Evolutionary conservation across 2,888 invertebrate genomes (phyloP), one percentile per base, ranked within the genome.

Genomic region (Cactoblastis cactorum): DNA sequence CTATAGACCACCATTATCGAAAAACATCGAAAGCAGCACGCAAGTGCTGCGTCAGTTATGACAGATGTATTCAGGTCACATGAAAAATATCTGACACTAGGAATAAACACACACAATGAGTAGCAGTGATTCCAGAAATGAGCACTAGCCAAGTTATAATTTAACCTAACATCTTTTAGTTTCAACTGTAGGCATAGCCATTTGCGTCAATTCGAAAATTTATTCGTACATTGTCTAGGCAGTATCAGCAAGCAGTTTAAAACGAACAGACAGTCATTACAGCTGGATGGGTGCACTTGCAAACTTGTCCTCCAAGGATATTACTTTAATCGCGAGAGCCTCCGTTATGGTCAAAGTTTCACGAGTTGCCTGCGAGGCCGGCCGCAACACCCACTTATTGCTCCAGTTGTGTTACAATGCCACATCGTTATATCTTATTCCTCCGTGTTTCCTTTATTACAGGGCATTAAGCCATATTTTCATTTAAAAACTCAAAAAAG

Each of bases 281-380:
- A 55, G 57, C 62, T 49, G 57, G 59, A 56, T 22, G 15, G 65
- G 61, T 69, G 71, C 67, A 71, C 55, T 59, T 57, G 54, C 64
- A 62, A 79, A 72, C 69, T 77, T 68, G 68, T 67, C 69, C 63
- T 60, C 50, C 63, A 59, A 62, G 67, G 74, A 71, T 77, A 81
- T 81, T 78, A 81, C 79, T 81, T 78, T 81, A 82, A 80, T 78
- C 79, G 53, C 49, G 62, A 71, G 77, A 73, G 75, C 76, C 76
- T 66, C 67, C 65, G 75, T 80, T 77, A 82, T 76, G 73, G 77
- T 63, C 72, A 61, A 81, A 80, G 74, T 82, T 82, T 71, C 61
- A 55, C 14, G 56, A 53, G 38, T 41, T 8, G 22, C 41, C 38
- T 12, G 56, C 54, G 53, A 33, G 48, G 58, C 65, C 37, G 48